Conservation (phyloP, 2,113 vertebrate genomes). For the Engystomops pustulosus region DNA sequence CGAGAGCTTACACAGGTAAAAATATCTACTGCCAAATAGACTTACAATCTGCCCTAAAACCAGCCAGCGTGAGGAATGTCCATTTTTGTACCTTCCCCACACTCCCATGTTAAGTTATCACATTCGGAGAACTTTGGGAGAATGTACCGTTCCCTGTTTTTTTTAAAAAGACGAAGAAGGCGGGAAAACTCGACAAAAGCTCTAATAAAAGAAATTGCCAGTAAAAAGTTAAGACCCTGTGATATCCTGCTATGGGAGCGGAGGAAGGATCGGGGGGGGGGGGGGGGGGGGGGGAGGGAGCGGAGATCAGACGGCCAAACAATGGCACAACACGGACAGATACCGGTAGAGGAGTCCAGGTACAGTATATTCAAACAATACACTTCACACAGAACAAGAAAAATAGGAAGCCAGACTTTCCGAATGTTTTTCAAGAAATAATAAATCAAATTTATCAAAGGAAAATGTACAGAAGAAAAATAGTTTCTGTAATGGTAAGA, state of each 20-base stretch:
- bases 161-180: conserved; percentile 20
- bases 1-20: conserved; percentile 48
- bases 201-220: conserved; percentile 10
- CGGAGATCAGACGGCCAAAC: conserved; percentile 22
- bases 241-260: conserved; percentile 52
- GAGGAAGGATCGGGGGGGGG: conserved; percentile 20
- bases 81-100: conserved; percentile 37
- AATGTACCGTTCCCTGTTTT: conserved; percentile 6
- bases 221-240: conserved; percentile 36
- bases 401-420: conserved; percentile 28
- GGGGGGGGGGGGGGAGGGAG: too few relatives aligned
- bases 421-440: conserved; percentile 25
- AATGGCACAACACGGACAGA: conserved; percentile 42
- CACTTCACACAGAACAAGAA: conserved; percentile 46
- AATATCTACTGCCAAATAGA: conserved; percentile 55
- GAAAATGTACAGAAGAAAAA: conserved; percentile 12
- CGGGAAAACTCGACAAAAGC: conserved; percentile 35
- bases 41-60: conserved; percentile 54
- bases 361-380: conserved; percentile 49
- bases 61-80: conserved; percentile 30
- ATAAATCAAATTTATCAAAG: conserved; percentile 31
- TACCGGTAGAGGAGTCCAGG: conserved; percentile 37
- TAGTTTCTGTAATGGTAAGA: not conserved
- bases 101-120: conserved; percentile 49
- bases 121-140: conserved; percentile 20